A percentile compares a stretch with the other conserved stretches of the same genome.
Conservation (phyloP, 2,113 vertebrate genomes). For the Protobothrops flavoviridis region DNA sequence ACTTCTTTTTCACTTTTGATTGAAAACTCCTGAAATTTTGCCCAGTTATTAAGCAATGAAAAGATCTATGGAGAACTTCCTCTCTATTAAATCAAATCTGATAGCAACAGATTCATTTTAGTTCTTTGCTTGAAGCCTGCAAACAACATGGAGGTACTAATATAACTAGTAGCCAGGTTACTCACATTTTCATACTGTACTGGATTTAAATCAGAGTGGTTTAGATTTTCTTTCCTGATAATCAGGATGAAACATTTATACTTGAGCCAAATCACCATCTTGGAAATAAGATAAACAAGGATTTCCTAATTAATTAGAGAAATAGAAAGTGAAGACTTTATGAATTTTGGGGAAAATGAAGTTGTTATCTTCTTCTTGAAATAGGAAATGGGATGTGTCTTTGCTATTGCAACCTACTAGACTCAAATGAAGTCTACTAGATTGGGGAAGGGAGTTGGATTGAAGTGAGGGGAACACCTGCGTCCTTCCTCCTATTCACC, state of each 20-base stretch:
- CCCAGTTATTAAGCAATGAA: background rate
- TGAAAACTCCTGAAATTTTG: background rate
- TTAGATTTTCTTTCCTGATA: background rate
- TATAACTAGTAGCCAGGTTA: background rate
- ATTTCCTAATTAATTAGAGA: background rate
- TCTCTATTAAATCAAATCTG: background rate
- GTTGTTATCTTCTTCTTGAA: background rate
- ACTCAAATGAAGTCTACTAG: background rate
- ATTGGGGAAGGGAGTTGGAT: background rate
- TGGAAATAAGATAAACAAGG: background rate
- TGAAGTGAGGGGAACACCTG: constrained; percentile 32
- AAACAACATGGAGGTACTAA: background rate
- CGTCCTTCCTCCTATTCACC: constrained; percentile 57
- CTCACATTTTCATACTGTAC: background rate
- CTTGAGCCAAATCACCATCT: background rate
- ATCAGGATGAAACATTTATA: background rate
- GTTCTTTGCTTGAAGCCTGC: background rate
- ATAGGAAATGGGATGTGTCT: background rate
- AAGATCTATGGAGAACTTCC: background rate
- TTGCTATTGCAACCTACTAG: background rate
- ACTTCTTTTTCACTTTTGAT: background rate
- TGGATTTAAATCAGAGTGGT: background rate
- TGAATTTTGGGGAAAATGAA: background rate
- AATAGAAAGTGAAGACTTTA: background rate
- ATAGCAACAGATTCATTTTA: background rate